phyloP scores from a whole-genome alignment of 2,113 vertebrate species.

The Sus scrofa region T2T-Sscrofa CM000818.6:7802501-7803000 shows the following conservation, averaged over 20 bases:
- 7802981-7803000: too few relatives aligned
- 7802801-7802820: not conserved
- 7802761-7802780: not conserved
- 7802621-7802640: not conserved
- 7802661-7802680: not conserved
- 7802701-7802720: not conserved
- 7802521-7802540: fast-evolving
- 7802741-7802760: not conserved
- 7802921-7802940: too few relatives aligned
- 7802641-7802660: not conserved
- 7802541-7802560: not conserved
- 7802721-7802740: not conserved
- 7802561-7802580: not conserved
- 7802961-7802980: too few relatives aligned
- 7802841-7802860: too few relatives aligned
- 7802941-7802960: too few relatives aligned
- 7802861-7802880: too few relatives aligned
- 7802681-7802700: fast-evolving
- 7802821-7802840: not conserved
- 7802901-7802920: too few relatives aligned
- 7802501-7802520: not conserved
- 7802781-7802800: not conserved
- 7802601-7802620: not conserved
- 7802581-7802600: not conserved
- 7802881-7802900: too few relatives aligned